Base-by-base conservation (phyloP, 2,113 vertebrate species). In the Lasiurus borealis region DNA sequence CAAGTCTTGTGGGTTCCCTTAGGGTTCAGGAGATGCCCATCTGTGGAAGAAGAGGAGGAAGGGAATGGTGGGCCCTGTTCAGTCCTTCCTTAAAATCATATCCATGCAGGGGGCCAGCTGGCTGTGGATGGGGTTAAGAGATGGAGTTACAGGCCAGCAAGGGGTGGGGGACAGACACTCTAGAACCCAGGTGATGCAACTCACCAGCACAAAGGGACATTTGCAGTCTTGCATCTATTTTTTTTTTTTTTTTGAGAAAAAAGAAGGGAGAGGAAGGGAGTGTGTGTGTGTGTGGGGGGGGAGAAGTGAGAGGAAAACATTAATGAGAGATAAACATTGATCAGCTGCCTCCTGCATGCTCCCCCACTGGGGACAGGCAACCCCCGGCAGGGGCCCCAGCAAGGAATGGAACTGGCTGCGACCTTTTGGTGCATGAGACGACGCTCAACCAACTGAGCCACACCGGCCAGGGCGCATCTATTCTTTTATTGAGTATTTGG, bases 401-500 rank as follows among this genome's bases (percentile, higher is more conserved):
- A 3, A 8, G 31, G 31, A 68, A 68, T n/a, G 6, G 29, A 68
- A 6, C 15, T 68, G 31, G 64, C n/a, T n/a, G n/a, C 14, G 14
- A n/a, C 29, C 64, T n/a, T 66, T 68, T 16, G 64, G 64, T 16
- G 64, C 31, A 16, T 8, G 6, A 14, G 64, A n/a, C 14, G 64
- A n/a, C 64, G 6, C 64, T n/a, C 64, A 16, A 68, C 31, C 64
- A 68, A 68, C 13, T 16, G 29, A 68, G 64, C 64, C 64, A 68
- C 29, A 68, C 64, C 14, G 14, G 64, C 64, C 64, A 68, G 64
- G 64, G 64, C 64, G 29, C 71, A 91, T 91, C 52, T 72, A 76
- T 91, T 85, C 36, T 82, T 97, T 97, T 97, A 97, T 97, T 97
- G 87, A 92, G 64, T 10, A 36, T 78, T 78, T 13, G 34, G 85